These are phyloP conservation scores for Ophraella communa DNA, from an alignment of 2,888 invertebrate species.

Conservation along the genomic window DNA sequence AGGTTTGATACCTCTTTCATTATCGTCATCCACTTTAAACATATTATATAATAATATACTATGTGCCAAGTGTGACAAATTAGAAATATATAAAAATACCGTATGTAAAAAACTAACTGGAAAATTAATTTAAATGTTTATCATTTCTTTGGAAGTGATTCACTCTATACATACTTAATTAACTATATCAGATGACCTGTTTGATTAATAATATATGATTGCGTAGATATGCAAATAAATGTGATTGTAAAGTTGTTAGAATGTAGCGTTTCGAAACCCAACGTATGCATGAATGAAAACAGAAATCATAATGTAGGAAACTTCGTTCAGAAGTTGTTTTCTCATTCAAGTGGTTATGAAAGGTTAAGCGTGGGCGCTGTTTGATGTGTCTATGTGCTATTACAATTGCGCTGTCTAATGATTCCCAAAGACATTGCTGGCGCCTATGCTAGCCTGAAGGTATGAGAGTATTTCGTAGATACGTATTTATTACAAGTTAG, in stretches of 20 bases:
- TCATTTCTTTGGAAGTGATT: too few species aligned
- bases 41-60: too few species aligned
- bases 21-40: too few species aligned
- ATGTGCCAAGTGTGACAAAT: too few species aligned
- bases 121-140: too few species aligned
- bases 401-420: slow-evolving; percentile 42
- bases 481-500: slow-evolving; percentile 1
- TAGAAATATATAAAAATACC: too few species aligned
- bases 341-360: slow-evolving; percentile 47
- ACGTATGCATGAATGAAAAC: slow-evolving; percentile 41
- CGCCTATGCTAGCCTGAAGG: slow-evolving; percentile 42
- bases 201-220: slow-evolving; percentile 9
- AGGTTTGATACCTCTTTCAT: too few species aligned
- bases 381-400: slow-evolving; percentile 47
- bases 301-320: slow-evolving; percentile 44
- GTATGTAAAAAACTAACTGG: too few species aligned
- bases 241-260: slow-evolving; percentile 15
- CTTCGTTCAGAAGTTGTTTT: slow-evolving; percentile 45
- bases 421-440: slow-evolving; percentile 44
- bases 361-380: slow-evolving; percentile 43
- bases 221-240: slow-evolving; percentile 17
- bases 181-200: neutral
- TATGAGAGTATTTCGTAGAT: slow-evolving; percentile 31
- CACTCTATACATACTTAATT: neutral
- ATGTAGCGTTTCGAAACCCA: slow-evolving; percentile 34